phyloP scores from a whole-genome alignment of 2,113 vertebrate species.

The Esox niger region DNA sequence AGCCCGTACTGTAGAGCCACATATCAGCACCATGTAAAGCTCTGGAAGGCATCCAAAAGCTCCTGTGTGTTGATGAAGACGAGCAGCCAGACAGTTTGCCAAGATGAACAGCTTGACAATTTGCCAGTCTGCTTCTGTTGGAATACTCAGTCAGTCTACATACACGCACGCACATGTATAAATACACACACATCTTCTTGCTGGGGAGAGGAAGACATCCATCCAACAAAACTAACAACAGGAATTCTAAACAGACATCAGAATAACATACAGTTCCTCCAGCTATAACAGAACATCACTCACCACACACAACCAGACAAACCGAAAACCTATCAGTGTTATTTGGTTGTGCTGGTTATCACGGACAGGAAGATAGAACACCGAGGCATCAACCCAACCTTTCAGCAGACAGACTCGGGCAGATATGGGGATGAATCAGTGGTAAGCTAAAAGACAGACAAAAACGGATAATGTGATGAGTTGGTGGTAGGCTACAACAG shows the following conservation, averaged over 20 bases:
- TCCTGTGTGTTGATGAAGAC: no score
- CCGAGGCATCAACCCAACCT: no score
- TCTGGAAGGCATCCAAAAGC: not conserved
- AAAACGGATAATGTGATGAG: no score
- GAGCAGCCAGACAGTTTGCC: no score
- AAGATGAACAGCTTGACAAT: not conserved
- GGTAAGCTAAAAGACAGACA: no score
- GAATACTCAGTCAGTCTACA: not conserved
- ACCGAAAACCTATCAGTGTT: no score
- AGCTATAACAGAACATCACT: not conserved
- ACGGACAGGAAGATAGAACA: not conserved
- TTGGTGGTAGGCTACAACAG: no score
- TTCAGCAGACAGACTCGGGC: no score
- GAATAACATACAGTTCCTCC: constrained; percentile 4
- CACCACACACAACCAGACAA: not conserved
- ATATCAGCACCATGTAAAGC: no score
- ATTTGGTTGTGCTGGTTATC: not conserved
- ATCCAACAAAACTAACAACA: constrained; percentile 3
- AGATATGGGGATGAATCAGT: no score
- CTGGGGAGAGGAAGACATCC: not conserved
- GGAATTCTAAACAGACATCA: constrained; percentile 6
- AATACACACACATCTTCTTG: not conserved
- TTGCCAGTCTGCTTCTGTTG: constrained; percentile 11
- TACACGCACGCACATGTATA: not conserved
- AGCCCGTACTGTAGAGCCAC: constrained; percentile 12